phyloP scores from a whole-genome alignment of 1,140 invertebrate genomes.

The Aplysia californica region DNA sequence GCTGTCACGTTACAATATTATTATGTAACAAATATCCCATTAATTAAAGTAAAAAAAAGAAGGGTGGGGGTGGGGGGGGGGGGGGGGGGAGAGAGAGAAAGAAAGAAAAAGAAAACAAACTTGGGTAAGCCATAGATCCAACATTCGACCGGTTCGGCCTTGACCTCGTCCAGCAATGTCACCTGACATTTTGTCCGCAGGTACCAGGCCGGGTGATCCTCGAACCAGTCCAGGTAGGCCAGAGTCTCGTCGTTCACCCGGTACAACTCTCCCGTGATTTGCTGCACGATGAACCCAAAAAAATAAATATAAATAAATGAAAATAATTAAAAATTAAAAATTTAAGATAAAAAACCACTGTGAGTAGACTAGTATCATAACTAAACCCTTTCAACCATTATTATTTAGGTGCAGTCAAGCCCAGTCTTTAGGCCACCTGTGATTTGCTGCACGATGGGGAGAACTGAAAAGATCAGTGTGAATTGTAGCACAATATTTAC shows the following conservation, averaged over 20 bases:
- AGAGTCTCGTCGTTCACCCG: background rate
- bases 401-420: no score
- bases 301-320: no score
- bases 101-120: background rate
- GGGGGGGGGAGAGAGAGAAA: background rate
- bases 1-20: background rate
- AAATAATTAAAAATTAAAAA: no score
- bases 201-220: slow-evolving; percentile 14
- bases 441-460: no score
- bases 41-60: background rate
- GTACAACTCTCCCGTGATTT: slow-evolving; percentile 19
- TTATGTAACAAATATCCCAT: background rate
- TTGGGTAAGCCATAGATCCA: slow-evolving; percentile 10
- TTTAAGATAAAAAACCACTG: no score
- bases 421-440: no score
- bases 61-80: no score
- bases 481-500: no score
- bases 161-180: background rate
- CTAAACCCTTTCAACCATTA: no score
- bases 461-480: no score
- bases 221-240: slow-evolving; percentile 8
- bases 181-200: background rate
- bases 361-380: no score
- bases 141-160: background rate
- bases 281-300: no score